Percentiles rank a stretch among this genome's conserved stretches.
Evolutionary conservation across 2,113 vertebrate species (phyloP).

Genomic region (Brienomyrus brachyistius): DNA sequence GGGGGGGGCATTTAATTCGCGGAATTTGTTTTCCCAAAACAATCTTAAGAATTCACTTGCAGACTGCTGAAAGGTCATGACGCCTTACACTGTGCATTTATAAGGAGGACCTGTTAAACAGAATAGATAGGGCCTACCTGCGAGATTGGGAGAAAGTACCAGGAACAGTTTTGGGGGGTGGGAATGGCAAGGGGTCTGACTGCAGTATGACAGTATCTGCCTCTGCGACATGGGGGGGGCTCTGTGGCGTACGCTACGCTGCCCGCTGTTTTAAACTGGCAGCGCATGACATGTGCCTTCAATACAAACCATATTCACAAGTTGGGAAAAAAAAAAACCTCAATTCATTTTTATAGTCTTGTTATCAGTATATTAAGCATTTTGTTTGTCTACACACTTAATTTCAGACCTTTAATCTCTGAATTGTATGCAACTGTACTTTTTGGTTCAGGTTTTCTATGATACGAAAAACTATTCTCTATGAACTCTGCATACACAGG

Average conservation of each 20-base stretch:
- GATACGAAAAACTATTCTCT: conserved; percentile 6
- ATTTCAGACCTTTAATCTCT: conserved; percentile 41
- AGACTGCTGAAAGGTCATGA: conserved; percentile 24
- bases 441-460: conserved; percentile 45
- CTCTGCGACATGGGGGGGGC: conserved; percentile 15
- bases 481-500: background rate
- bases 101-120: background rate
- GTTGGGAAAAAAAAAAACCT: conserved; percentile 21
- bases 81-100: conserved; percentile 38
- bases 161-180: background rate
- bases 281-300: conserved; percentile 61
- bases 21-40: background rate
- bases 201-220: background rate
- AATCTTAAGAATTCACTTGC: background rate
- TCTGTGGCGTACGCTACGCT: conserved; percentile 28
- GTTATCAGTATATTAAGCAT: conserved; percentile 41
- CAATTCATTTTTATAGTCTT: conserved; percentile 39
- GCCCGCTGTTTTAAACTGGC: conserved; percentile 38
- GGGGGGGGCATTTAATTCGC: background rate
- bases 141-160: background rate
- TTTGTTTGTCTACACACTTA: conserved; percentile 51
- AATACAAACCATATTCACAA: conserved; percentile 34
- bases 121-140: background rate
- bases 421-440: conserved; percentile 46
- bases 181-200: background rate